Base-by-base conservation (phyloP, 2,113 vertebrate species). In the Mola mola region DNA sequence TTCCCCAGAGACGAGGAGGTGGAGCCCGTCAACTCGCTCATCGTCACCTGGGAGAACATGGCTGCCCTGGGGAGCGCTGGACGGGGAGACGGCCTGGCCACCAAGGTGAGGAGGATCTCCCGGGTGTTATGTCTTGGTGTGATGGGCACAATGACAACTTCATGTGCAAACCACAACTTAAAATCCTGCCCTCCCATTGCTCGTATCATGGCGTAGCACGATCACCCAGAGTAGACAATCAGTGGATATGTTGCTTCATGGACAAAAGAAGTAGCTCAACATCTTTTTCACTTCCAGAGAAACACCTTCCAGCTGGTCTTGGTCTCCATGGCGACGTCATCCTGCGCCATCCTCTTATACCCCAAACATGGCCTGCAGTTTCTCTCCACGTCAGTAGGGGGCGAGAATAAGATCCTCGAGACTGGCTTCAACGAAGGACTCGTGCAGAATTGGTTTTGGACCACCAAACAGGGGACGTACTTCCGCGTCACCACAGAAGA, bases 241-340 rank as follows among this genome's bases (percentile, higher is more conserved):
- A n/a, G n/a, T n/a, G n/a, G n/a, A n/a, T n/a, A n/a, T n/a, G n/a
- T n/a, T n/a, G n/a, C 12, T 47, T 15, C 3, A 53, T 29, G 28
- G 6, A 7, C 28, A 5, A 29, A 29, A 29, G 28, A 29, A 29
- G 28, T 29, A 29, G 28, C 9, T n/a, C n/a, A n/a, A n/a, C n/a
- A n/a, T n/a, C n/a, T n/a, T n/a, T n/a, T 57, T 17, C 22, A 0
- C 38, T 74, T 68, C 6, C 74, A 98, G 96, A 94, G 94, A 84
- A 98, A 95, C 86, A 98, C 96, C 0, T 96, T 98, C 88, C 96
- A 98, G 86, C 90, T 94, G 66, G 89, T 94, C 13, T 55, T 98
- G 68, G 93, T 90, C 5, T 94, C 89, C 48, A 92, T 89, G 19
- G 87, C 76, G 2, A 88, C 88, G n/a, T 88, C 84, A 56, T 93